Percentiles rank a stretch among this genome's conserved stretches.
These are phyloP conservation scores for Elegia similella DNA, from an alignment of 2,888 invertebrate species.

Conservation along the genomic window DNA sequence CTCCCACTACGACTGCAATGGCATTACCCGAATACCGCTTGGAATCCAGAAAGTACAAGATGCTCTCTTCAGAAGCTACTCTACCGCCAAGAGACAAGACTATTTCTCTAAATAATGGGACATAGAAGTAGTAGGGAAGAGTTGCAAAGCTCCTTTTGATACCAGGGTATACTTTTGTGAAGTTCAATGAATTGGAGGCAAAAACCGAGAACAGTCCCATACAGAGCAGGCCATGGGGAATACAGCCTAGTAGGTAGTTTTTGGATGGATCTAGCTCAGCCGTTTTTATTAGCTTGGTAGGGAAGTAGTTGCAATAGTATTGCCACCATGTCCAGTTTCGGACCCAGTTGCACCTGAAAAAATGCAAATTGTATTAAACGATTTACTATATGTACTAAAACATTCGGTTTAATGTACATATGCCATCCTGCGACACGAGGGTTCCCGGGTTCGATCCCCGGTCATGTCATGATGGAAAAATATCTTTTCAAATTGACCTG, in stretches of 20 bases:
- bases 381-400: too few relatives aligned
- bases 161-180: slow-evolving; percentile 16
- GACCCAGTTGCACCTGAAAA: slow-evolving; percentile 14
- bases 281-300: slow-evolving; percentile 80
- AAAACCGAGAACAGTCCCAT: background rate
- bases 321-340: slow-evolving; percentile 81
- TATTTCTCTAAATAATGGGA: slow-evolving; percentile 19
- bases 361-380: background rate
- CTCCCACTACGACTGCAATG: slow-evolving; percentile 15
- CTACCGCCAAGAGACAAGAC: slow-evolving; percentile 5
- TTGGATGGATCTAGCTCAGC: slow-evolving; percentile 19
- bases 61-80: slow-evolving; percentile 11
- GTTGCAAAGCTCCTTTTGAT: background rate
- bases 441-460: too few relatives aligned
- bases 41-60: slow-evolving; percentile 14
- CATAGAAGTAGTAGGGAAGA: slow-evolving; percentile 1
- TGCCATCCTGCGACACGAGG: too few relatives aligned
- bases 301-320: slow-evolving; percentile 89
- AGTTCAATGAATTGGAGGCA: slow-evolving; percentile 3
- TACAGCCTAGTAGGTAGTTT: slow-evolving; percentile 17
- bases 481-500: too few relatives aligned
- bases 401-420: too few relatives aligned
- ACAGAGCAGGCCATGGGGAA: slow-evolving; percentile 19
- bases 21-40: slow-evolving; percentile 16
- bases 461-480: too few relatives aligned